A percentile compares a stretch with the other conserved stretches of the same genome.
Conservation (phyloP, 2,797 vertebrate species). For the Centropyge bicolor region DNA sequence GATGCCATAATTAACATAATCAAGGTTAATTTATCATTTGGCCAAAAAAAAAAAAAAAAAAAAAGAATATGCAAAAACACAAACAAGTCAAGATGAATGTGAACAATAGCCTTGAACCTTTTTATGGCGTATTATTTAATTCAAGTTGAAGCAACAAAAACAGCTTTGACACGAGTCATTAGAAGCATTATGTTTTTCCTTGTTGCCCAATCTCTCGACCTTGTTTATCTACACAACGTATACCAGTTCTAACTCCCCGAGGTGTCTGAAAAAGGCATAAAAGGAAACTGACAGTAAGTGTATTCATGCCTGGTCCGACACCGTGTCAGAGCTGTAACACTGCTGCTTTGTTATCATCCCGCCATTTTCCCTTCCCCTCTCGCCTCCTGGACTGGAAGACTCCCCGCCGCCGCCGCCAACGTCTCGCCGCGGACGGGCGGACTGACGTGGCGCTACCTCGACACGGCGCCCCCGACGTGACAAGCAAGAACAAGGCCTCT, state of each 20-base stretch:
- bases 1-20: background rate
- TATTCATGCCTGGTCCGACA: conserved; percentile 48
- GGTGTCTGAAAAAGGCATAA: conserved; percentile 29
- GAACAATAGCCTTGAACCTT: background rate
- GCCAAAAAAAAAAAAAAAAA: background rate
- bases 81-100: background rate
- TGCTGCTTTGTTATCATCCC: conserved; percentile 40
- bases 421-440: conserved; percentile 17
- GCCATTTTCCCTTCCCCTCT: conserved; percentile 24
- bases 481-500: conserved; percentile 61
- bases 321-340: conserved; percentile 34
- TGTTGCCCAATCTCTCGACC: background rate
- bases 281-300: conserved; percentile 44
- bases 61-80: background rate
- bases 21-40: conserved; percentile 11
- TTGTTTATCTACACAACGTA: conserved; percentile 35
- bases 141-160: background rate
- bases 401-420: conserved; percentile 18
- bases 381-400: conserved; percentile 34
- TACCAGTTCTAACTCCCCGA: conserved; percentile 18
- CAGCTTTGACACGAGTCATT: background rate
- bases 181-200: background rate
- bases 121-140: background rate
- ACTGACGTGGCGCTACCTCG: conserved; percentile 37
- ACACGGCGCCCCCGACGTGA: conserved; percentile 34